Evolutionary conservation across 2,113 vertebrate species (phyloP).

Genomic region (Caranx ignobilis): DNA sequence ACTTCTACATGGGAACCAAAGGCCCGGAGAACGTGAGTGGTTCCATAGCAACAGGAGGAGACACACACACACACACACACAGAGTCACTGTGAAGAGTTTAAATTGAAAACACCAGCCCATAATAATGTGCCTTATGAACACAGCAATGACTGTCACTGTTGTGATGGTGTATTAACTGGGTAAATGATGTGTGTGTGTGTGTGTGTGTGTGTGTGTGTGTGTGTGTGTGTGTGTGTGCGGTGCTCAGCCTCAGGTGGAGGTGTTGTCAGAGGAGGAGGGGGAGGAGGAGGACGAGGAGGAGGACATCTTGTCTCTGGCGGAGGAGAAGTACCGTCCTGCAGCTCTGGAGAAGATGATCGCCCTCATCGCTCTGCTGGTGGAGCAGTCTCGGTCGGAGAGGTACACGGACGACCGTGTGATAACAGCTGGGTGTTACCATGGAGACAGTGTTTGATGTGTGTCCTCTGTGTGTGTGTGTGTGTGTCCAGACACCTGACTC

Average conservation of each 20-base stretch:
- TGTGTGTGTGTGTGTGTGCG: background rate
- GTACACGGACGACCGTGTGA: constrained; percentile 65
- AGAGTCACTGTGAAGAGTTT: too few species aligned
- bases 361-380: constrained; percentile 96
- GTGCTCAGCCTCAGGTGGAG: constrained; percentile 94
- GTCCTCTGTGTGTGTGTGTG: background rate
- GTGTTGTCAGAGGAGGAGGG: constrained; percentile 99
- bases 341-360: constrained; percentile 99
- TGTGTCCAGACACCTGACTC: constrained; percentile 92
- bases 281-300: constrained; percentile 98
- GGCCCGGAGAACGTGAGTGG: constrained; percentile 96
- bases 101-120: too few species aligned
- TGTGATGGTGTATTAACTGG: too few species aligned
- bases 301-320: constrained; percentile 97
- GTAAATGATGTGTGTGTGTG: background rate
- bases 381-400: constrained; percentile 99
- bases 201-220: background rate
- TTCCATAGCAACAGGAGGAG: too few species aligned
- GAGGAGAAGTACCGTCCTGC: constrained; percentile 99
- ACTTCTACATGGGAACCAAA: constrained; percentile 99
- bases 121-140: too few species aligned
- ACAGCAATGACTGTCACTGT: too few species aligned
- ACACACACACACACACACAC: too few species aligned
- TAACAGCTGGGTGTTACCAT: too few species aligned
- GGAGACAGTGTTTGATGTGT: too few species aligned